Base-by-base conservation (phyloP, 2,797 vertebrate genomes). In the Percopsis omiscomaycus region DNA sequence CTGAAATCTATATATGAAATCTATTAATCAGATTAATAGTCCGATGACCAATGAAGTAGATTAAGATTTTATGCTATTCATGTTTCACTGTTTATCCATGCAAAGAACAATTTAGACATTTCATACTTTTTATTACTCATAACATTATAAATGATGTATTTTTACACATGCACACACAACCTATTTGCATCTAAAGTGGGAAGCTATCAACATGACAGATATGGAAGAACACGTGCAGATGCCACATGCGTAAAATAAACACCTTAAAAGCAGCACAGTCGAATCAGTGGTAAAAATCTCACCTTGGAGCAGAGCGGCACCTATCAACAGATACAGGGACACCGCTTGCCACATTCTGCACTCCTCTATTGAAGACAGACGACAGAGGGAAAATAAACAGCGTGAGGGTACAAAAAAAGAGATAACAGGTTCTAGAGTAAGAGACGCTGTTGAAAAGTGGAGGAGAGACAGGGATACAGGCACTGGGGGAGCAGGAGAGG, bases 281-380 rank as follows among this genome's bases (percentile, higher is more conserved):
- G 64, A 76, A 68, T 54, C 61, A 13, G 44, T 14, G 48, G 55
- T 55, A 49, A 78, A 81, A 87, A 72, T 79, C 90, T 91, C 73
- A 92, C 91, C 89, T 29, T 27, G 81, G 48, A 90, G 78, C 79
- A 88, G 80, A 81, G 86, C 78, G 53, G 71, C 67, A 16, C 89
- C 61, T 70, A 82, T 81, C 79, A 89, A 63, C 66, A 89, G 75
- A 86, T 83, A 78, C 37, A 86, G 73, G 84, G 80, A 73, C 79
- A 73, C 71, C 66, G 73, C 60, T 61, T 66, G 74, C 82, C 78
- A 82, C 91, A 92, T 92, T 51, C 81, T 88, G 88, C 80, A 83
- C 84, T 77, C 81, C 77, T 82, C 73, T 70, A 68, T 65, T 51
- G 75, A 53, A 27, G 22, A 22, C 54, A 8, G n/a, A 11, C 12